phyloP scores from a whole-genome alignment of 2,113 vertebrate species.

The Electrona antarctica region DNA sequence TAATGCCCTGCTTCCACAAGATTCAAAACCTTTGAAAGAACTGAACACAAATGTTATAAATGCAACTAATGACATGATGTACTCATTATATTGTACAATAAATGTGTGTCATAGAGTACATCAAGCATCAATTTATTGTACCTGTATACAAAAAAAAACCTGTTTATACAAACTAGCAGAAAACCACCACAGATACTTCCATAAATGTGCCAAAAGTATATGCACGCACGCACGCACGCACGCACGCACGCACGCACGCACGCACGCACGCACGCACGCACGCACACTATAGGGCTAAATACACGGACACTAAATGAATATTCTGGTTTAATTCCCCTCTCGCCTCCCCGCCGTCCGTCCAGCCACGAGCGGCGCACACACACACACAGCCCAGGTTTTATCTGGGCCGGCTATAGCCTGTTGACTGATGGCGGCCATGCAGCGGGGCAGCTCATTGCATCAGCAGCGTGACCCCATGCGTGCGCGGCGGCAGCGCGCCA shows the following conservation, averaged over 20 bases:
- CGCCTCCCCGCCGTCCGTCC: too few relatives aligned
- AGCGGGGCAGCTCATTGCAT: slow-evolving; percentile 71
- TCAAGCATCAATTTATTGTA: too few relatives aligned
- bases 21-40: too few relatives aligned
- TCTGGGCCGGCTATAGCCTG: neutral
- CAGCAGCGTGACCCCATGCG: slow-evolving; percentile 67
- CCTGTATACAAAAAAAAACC: too few relatives aligned
- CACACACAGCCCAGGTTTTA: neutral
- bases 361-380: neutral
- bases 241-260: neutral
- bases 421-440: slow-evolving; percentile 56
- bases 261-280: neutral
- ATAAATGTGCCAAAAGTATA: neutral
- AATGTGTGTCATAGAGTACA: too few relatives aligned
- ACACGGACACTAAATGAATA: too few relatives aligned
- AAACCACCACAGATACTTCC: too few relatives aligned
- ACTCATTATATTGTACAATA: neutral
- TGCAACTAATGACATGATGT: neutral
- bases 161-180: too few relatives aligned
- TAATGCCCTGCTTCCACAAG: too few relatives aligned
- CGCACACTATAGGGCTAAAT: too few relatives aligned
- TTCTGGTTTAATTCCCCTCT: too few relatives aligned
- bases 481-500: slow-evolving; percentile 74
- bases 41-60: neutral
- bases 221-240: neutral